A percentile compares a stretch with the other conserved stretches of the same genome.
phyloP scores from a whole-genome alignment of 2,888 invertebrate genomes.

The Lasiommata megera region DNA sequence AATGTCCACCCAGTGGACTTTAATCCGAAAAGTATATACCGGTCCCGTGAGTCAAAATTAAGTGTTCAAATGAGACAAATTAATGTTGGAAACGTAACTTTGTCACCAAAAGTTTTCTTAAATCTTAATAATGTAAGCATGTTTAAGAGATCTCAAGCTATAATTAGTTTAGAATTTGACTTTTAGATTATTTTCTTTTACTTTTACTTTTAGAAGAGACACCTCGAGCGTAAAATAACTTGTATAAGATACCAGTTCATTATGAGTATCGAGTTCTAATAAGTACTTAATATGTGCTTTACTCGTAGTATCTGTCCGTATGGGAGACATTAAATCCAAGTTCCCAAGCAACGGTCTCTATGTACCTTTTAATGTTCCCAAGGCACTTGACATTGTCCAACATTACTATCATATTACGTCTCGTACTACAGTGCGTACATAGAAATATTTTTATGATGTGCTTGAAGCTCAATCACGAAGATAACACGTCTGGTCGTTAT shows the following conservation, averaged over 20 bases:
- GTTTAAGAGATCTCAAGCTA: too few species aligned
- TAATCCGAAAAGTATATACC: too few species aligned
- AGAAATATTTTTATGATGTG: slow-evolving; percentile 63
- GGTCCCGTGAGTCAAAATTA: too few species aligned
- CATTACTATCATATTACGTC: slow-evolving; percentile 39
- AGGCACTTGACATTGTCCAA: slow-evolving; percentile 42
- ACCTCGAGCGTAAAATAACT: too few species aligned
- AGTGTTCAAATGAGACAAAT: too few species aligned
- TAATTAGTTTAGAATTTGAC: too few species aligned
- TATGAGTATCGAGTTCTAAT: background rate
- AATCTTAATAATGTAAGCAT: too few species aligned
- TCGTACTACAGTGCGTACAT: slow-evolving; percentile 37
- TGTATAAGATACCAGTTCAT: background rate
- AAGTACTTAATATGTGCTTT: background rate
- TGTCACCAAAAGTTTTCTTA: too few species aligned
- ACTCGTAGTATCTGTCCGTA: background rate
- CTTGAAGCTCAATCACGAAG: slow-evolving; percentile 68
- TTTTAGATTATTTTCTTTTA: too few species aligned
- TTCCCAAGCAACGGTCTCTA: background rate
- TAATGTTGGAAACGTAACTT: too few species aligned
- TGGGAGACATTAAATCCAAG: slow-evolving; percentile 8
- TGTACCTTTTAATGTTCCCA: slow-evolving; percentile 29
- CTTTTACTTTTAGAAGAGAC: too few species aligned
- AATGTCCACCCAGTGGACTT: too few species aligned
- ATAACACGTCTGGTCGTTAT: slow-evolving; percentile 60